phyloP scores from a whole-genome alignment of 1,140 invertebrate species.

The Saxidomus purpurata region DNA sequence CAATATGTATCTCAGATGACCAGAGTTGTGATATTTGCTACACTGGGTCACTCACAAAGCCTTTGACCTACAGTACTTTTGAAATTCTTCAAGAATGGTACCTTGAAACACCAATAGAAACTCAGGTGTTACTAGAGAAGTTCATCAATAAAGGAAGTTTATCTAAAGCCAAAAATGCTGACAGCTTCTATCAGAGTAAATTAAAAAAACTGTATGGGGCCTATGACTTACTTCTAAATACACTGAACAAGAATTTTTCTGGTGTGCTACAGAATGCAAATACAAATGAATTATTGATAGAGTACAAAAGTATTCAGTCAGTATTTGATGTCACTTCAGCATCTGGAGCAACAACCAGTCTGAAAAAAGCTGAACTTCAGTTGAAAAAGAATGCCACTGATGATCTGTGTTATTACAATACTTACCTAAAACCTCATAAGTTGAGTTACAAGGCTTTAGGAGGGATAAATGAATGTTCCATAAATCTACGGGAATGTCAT shows the following conservation, averaged over 20 bases:
- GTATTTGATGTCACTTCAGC: conserved; percentile 21
- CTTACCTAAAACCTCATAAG: background rate
- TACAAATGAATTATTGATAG: conserved; percentile 23
- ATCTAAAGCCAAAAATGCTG: background rate
- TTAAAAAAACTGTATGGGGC: background rate
- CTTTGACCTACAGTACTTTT: background rate
- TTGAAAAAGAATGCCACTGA: conserved; percentile 16
- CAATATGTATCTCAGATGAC: no score
- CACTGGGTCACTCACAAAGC: background rate
- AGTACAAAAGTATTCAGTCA: conserved; percentile 28
- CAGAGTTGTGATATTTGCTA: no score
- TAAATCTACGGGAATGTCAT: background rate
- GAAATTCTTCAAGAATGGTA: conserved; percentile 12
- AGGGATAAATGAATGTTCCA: background rate
- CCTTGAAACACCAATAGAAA: background rate
- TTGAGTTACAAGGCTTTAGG: background rate
- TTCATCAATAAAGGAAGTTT: background rate
- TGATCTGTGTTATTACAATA: conserved; percentile 35
- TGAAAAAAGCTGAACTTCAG: conserved; percentile 16
- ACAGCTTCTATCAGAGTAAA: background rate
- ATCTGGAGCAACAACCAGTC: conserved; percentile 23
- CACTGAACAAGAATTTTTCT: conserved; percentile 18
- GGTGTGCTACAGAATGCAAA: conserved; percentile 28
- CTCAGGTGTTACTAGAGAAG: conserved; percentile 1
- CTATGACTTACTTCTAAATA: conserved; percentile 12